A percentile compares a stretch with the other conserved stretches of the same genome.
These are phyloP conservation scores for Heliconius congener DNA, from an alignment of 1,140 invertebrate genomes.

Conservation along the genomic window DNA sequence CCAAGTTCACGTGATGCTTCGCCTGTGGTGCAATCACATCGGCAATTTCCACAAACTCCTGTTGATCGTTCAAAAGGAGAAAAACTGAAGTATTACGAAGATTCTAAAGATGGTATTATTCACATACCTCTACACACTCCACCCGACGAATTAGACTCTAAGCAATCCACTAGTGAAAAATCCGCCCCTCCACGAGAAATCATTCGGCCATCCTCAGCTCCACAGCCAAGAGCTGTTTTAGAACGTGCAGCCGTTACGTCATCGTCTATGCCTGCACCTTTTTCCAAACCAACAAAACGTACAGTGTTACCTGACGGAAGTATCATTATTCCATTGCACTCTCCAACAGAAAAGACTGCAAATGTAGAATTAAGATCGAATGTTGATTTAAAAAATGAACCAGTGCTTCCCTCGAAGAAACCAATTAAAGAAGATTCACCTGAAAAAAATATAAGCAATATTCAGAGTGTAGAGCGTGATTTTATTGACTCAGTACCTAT, in stretches of 20 bases:
- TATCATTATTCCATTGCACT: slow-evolving; percentile 81
- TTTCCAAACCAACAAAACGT: slow-evolving; percentile 56
- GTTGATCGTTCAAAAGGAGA: slow-evolving; percentile 46
- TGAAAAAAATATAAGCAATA: slow-evolving; percentile 6
- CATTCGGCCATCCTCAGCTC: slow-evolving; percentile 59
- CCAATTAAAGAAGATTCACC: slow-evolving; percentile 11
- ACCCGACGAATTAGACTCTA: slow-evolving; percentile 79
- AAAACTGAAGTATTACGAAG: slow-evolving; percentile 83
- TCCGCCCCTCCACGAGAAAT: slow-evolving; percentile 34
- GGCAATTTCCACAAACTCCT: slow-evolving; percentile 44
- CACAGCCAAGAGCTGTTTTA: slow-evolving; percentile 45
- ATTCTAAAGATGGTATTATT: slow-evolving; percentile 83
- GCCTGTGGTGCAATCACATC: slow-evolving; percentile 52
- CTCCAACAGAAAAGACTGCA: slow-evolving; percentile 69
- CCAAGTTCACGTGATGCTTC: slow-evolving; percentile 61
- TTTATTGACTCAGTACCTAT: background rate
- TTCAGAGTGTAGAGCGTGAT: background rate
- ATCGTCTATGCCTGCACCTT: slow-evolving; percentile 30
- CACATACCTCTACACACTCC: slow-evolving; percentile 86
- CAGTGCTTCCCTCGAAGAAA: slow-evolving; percentile 10
- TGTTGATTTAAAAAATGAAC: background rate
- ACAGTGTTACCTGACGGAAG: slow-evolving; percentile 77
- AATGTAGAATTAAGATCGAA: slow-evolving; percentile 10
- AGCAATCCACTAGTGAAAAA: slow-evolving; percentile 30
- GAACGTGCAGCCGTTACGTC: slow-evolving; percentile 35